A percentile compares a stretch with the other conserved stretches of the same genome.
Conservation (phyloP, 2,888 invertebrate genomes). For the Onthophagus sagittarius region DNA sequence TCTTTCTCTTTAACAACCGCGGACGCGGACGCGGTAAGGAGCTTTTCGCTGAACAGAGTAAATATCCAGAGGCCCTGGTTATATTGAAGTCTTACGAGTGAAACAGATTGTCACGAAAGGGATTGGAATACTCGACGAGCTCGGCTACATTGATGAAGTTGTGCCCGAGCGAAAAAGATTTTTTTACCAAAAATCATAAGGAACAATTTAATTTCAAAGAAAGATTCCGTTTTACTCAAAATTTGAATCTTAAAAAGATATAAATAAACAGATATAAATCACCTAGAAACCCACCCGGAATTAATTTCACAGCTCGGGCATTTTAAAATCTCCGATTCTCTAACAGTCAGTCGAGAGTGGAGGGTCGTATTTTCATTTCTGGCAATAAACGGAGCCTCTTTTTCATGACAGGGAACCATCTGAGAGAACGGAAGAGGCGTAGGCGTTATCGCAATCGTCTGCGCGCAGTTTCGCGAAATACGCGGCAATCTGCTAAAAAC, state of each 20-base stretch:
- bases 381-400: neutral
- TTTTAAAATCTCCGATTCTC: neutral
- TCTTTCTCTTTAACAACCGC: neutral
- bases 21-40: neutral
- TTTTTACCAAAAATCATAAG: neutral
- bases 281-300: neutral
- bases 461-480: neutral
- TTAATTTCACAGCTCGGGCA: neutral
- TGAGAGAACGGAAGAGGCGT: neutral
- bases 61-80: neutral
- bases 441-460: neutral
- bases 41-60: neutral
- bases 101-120: neutral
- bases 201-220: neutral
- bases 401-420: neutral
- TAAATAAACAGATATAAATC: neutral
- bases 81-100: neutral
- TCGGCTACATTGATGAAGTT: neutral
- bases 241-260: neutral
- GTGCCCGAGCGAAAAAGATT: neutral
- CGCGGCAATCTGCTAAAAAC: slow-evolving; percentile 10
- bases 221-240: too few species aligned
- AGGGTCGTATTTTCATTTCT: neutral
- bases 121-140: neutral
- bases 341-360: neutral